These are phyloP conservation scores for Connochaetes taurinus DNA, from an alignment of 2,113 vertebrate species.

Conservation along the genomic window DNA sequence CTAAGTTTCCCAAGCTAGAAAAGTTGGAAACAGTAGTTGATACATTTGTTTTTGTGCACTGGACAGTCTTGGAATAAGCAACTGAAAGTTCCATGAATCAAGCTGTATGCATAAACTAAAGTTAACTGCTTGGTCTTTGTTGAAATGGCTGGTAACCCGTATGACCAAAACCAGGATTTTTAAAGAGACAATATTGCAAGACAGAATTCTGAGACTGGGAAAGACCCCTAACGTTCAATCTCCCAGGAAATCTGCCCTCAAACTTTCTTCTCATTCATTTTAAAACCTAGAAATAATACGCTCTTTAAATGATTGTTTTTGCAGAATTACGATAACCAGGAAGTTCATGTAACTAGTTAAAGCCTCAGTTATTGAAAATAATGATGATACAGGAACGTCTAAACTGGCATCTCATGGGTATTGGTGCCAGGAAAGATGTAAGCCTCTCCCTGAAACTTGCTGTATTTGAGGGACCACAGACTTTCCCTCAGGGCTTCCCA, in stretches of 20 bases:
- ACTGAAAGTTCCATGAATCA: background rate
- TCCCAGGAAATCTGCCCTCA: background rate
- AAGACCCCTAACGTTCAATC: background rate
- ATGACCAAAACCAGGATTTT: background rate
- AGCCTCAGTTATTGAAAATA: too few relatives aligned
- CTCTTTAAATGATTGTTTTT: background rate
- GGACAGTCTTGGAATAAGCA: background rate
- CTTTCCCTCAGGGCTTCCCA: background rate
- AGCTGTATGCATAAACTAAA: background rate
- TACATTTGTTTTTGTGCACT: background rate
- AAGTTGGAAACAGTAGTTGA: background rate
- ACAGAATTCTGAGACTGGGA: background rate
- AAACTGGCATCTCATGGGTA: fast-evolving
- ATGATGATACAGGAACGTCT: fast-evolving
- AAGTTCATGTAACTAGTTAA: fast-evolving
- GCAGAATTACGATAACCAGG: background rate
- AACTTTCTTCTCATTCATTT: background rate
- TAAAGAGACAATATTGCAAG: background rate
- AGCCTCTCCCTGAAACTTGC: background rate
- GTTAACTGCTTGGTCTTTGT: background rate
- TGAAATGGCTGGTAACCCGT: background rate
- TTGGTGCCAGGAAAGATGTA: background rate
- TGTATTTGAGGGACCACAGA: fast-evolving
- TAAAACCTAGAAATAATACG: background rate
- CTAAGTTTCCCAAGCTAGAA: background rate